Base-by-base conservation (phyloP, 2,888 invertebrate species). In the Apamea monoglypha region DNA sequence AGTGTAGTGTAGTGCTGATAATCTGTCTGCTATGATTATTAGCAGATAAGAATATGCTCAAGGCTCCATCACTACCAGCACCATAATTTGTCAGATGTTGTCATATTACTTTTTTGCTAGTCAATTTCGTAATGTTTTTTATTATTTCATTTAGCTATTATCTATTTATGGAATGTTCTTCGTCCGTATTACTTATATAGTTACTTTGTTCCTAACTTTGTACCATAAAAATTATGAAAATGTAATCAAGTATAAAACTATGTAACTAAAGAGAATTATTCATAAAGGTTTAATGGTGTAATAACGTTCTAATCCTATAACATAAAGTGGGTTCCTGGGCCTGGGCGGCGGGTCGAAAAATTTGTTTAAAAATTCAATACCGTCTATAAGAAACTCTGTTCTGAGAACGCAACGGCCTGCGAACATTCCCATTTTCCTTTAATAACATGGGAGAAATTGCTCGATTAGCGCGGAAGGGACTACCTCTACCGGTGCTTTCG, bases 351-450 rank as follows among this genome's bases (percentile, higher is more conserved):
- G 94, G 94, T 92, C 95, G 94, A 95, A 95, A 95, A 95, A 95
- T 95, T 95, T 96, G 95, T 95, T 96, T 96, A 96, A 96, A 96
- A 96, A 96, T 96, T 96, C 95, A 96, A 95, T 95, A 94, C 94
- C 95, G 92, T 95, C 95, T 95, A 95, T 95, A 95, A 96, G 95
- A 94, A 95, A 95, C 94, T 95, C 95, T 74, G 94, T 95, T 95
- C 91, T 92, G 91, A 92, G 94, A 95, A 96, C 95, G 95, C 95
- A 96, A 95, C 95, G 95, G 95, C 93, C 95, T 96, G 95, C 93
- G 94, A 96, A 96, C 94, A 95, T 95, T 95, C 95, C 95, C 95
- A 95, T 96, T 96, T 95, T 92, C 93, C 95, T 94, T 95, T 96
- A 96, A 96, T 96, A 96, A 96, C 95, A 95, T 94, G 94, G 93